Evolutionary conservation across 2,888 invertebrate genomes (phyloP), one percentile per base, ranked within the genome.

Genomic region (Drosophila dives): DNA sequence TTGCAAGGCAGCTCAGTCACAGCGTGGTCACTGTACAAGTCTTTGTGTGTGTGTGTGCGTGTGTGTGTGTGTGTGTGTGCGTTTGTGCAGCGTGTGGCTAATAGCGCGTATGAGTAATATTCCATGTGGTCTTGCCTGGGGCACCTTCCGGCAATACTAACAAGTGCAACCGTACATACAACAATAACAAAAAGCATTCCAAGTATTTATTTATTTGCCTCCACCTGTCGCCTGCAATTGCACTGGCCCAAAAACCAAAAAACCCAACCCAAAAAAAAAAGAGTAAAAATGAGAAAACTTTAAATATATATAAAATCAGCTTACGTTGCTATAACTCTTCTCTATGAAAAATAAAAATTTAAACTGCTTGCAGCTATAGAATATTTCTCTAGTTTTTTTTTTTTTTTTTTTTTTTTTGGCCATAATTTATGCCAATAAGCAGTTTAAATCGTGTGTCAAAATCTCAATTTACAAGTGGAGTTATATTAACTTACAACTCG

Each of bases 91-190:
- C 20, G 63, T 68, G 56, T 61, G 64, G 70, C 80, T 81, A 80
- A 80, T 81, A 81, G 77, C 81, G 81, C 81, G 65, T 80, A 68
- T 80, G 80, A 80, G 80, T 80, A 80, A 80, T 80, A 80, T 74
- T 71, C 67, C 71, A 67, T 73, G 69, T 67, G 77, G 80, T 80
- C 77, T 64, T 77, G 77, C 80, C 80, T 53, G 56, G 45, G 69
- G 80, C 77, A 51, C 29, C 65, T 65, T 59, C 55, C 69, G 58
- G 71, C 77, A 77, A 79, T 80, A 70, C 77, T 71, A 79, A 79
- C 77, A 75, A 77, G 53, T 79, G 60, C 79, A 73, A 49, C 62
- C 51, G 32, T 50, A 54, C 45, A 45, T 23, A 45, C 38, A 58
- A 20, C 23, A 64, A 15, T 29, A 50, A 55, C 29, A 66, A 36